A percentile compares a stretch with the other conserved stretches of the same genome.
phyloP scores from a whole-genome alignment of 2,888 invertebrate genomes.

The Nephrotoma guestfalica region DNA sequence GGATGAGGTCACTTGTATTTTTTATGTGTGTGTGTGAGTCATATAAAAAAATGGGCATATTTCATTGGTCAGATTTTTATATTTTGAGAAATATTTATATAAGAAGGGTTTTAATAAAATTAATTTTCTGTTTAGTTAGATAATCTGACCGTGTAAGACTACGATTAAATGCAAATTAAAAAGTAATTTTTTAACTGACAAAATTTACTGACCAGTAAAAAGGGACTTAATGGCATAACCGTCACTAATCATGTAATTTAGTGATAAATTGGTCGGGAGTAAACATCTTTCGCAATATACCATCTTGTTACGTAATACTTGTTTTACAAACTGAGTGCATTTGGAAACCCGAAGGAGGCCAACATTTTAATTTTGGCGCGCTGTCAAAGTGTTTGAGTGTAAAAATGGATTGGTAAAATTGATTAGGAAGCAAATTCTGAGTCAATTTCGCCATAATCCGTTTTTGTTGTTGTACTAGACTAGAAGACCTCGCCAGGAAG shows the following conservation, averaged over 20 bases:
- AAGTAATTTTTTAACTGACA: not conserved
- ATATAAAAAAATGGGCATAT: not conserved
- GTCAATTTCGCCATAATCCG: no score
- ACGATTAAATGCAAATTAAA: not conserved
- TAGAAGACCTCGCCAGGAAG: no score
- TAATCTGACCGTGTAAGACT: not conserved
- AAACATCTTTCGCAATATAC: no score
- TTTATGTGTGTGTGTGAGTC: not conserved
- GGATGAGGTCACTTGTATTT: not conserved
- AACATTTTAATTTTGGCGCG: no score
- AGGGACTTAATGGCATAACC: not conserved
- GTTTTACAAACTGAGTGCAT: no score
- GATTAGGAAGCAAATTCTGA: no score
- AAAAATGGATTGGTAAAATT: no score
- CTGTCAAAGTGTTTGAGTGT: no score
- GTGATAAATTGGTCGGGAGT: not conserved
- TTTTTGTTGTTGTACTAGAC: no score
- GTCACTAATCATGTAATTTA: not conserved
- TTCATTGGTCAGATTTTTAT: not conserved
- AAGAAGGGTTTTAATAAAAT: not conserved
- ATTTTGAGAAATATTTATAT: not conserved
- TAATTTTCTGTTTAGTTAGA: not conserved
- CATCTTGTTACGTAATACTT: no score
- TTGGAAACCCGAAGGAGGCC: no score
- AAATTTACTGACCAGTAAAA: not conserved